Evolutionary conservation across 2,888 invertebrate species (phyloP), one percentile per base, ranked within the genome.

Genomic region (Busseola fusca): DNA sequence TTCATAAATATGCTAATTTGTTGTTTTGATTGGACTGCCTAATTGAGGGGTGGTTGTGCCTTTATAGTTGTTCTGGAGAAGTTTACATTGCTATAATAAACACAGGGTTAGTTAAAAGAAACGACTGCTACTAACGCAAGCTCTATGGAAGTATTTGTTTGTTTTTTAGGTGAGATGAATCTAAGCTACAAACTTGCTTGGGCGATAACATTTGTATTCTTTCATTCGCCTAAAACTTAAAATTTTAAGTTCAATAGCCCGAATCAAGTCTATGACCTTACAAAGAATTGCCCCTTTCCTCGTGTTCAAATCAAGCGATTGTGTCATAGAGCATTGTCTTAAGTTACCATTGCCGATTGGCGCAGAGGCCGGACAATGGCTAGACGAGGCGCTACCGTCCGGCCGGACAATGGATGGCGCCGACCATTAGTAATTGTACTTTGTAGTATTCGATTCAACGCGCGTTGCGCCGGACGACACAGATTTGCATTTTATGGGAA

Each of bases 401-500:
- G 78, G 81, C 54, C 56, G 34, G 37, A 48, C 76, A 85, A 83
- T 81, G 76, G 79, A 21, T 64, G 84, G 82, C 85, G 85, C 85
- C 85, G 63, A 64, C 60, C 68, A 64, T 79, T 34, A 40, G 52
- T 79, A 78, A 82, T 72, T 71, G 74, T 80, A 80, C 70, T 80
- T 80, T 56, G 72, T 65, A 76, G 67, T 25, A 56, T 76, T 69
- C 48, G 65, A 76, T 67, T 34, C 56, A 65, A 48, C 63, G 54
- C 68, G 62, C 52, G 50, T 56, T 56, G 60, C 27, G 40, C 64
- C 74, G 74, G 58, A 78, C 48, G 66, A 65, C 74, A 54, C 52
- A 48, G 48, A 82, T 78, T 82, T 64, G 70, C 59, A 66, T 82
- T 74, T 65, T 52, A 69, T 71, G 57, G n/a, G n/a, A 34, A 50